Conservation (phyloP, 2,797 vertebrate genomes). For the Dermochelys coriacea region DNA sequence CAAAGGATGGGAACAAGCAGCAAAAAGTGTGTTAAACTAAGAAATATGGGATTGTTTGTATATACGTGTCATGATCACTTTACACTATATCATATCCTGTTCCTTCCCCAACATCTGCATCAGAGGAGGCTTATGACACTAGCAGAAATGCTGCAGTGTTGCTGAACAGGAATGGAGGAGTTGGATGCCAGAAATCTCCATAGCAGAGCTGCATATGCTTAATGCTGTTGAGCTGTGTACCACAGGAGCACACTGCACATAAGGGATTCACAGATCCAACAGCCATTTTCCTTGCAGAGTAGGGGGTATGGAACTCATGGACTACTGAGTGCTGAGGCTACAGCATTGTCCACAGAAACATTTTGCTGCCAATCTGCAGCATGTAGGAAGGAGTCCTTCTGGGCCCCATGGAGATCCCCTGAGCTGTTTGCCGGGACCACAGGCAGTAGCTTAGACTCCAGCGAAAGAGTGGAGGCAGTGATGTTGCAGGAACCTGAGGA, state of each 20-base stretch:
- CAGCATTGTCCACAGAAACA: neutral
- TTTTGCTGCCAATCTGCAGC: neutral
- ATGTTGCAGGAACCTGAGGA: no score
- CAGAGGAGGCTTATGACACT: neutral
- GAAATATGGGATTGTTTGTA: neutral
- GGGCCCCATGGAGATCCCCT: neutral
- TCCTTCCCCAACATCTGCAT: neutral
- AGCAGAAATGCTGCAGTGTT: neutral
- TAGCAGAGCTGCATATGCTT: neutral
- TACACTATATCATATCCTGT: neutral
- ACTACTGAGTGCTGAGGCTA: neutral
- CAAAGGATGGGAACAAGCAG: neutral
- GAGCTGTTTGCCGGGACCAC: neutral
- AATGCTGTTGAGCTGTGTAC: neutral
- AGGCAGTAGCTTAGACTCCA: no score
- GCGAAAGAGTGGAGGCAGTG: no score
- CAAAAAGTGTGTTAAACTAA: neutral
- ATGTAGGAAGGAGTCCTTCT: neutral
- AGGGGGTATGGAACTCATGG: neutral
- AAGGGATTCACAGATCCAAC: accelerated
- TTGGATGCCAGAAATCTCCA: neutral
- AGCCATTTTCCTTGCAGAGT: neutral
- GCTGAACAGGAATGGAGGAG: neutral
- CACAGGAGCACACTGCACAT: no score
- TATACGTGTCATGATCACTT: neutral